Conservation (phyloP, 2,888 invertebrate genomes). For the Geotrupes spiniger region DNA sequence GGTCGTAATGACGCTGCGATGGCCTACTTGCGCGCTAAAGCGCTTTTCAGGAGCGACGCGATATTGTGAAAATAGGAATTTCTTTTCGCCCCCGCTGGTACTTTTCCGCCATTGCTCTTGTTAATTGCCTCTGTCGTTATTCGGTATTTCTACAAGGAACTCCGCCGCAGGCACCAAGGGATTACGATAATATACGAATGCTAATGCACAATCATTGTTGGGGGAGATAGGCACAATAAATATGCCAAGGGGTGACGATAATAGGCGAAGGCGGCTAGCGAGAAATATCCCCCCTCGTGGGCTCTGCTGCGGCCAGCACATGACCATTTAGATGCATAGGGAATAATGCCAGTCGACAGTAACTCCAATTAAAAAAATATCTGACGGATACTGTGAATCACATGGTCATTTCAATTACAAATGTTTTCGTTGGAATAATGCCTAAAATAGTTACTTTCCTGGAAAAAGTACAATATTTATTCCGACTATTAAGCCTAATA, state of each 20-base stretch:
- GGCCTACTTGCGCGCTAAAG: conserved; percentile 1
- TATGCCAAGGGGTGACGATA: conserved; percentile 13
- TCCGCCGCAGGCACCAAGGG: conserved; percentile 7
- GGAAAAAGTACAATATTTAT: no score
- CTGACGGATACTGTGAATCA: no score
- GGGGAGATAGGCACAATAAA: conserved; percentile 17
- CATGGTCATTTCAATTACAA: no score
- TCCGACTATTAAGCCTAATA: no score
- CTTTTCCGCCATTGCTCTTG: not conserved
- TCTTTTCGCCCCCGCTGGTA: not conserved
- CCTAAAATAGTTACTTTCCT: no score
- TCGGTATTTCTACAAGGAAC: conserved; percentile 6
- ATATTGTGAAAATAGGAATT: not conserved
- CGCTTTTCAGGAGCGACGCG: not conserved
- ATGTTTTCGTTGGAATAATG: no score
- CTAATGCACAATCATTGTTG: conserved; percentile 18
- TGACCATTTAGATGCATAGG: no score
- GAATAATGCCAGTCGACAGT: no score
- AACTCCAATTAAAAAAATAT: no score
- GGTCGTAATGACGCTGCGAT: conserved; percentile 5
- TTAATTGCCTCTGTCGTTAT: conserved; percentile 4
- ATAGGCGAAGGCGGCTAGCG: conserved; percentile 1
- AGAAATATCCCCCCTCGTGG: not conserved
- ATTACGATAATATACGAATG: conserved; percentile 17
- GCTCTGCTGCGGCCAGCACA: conserved; percentile 1